phyloP scores from a whole-genome alignment of 2,888 invertebrate species.

The Diaperis boleti region DNA sequence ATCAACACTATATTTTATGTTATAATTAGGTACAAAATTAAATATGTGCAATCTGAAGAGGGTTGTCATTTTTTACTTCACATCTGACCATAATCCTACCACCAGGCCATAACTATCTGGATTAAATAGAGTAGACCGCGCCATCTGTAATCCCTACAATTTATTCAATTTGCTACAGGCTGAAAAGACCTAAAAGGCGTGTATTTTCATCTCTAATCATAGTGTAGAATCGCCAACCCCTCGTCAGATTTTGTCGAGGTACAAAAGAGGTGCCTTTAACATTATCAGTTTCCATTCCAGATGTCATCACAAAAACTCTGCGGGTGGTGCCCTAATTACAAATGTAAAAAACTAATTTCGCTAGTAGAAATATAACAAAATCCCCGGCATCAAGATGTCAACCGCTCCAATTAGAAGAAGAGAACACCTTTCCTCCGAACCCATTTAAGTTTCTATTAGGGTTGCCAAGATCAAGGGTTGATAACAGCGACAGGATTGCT shows the following conservation, averaged over 20 bases:
- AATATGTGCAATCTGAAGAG: too few species aligned
- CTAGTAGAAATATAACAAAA: too few species aligned
- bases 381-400: too few species aligned
- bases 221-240: conserved; percentile 34
- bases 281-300: conserved; percentile 53
- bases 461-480: conserved; percentile 54
- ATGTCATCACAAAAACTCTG: conserved; percentile 50
- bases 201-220: conserved; percentile 40
- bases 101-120: not conserved
- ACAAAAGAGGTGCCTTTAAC: conserved; percentile 46
- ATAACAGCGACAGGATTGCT: conserved; percentile 54
- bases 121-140: conserved; percentile 47
- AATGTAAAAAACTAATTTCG: conserved; percentile 9
- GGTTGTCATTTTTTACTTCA: too few species aligned
- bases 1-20: too few species aligned
- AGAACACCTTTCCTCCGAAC: conserved; percentile 48
- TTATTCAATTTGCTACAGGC: conserved; percentile 54
- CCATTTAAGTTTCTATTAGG: conserved; percentile 53
- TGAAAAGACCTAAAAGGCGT: conserved; percentile 40
- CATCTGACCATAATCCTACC: too few species aligned
- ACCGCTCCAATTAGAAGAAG: conserved; percentile 44
- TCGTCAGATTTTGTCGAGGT: conserved; percentile 28
- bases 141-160: conserved; percentile 48
- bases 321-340: conserved; percentile 45
- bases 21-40: too few species aligned